Base-by-base conservation (phyloP, 2,888 invertebrate species). In the Trissolcus japonicus region DNA sequence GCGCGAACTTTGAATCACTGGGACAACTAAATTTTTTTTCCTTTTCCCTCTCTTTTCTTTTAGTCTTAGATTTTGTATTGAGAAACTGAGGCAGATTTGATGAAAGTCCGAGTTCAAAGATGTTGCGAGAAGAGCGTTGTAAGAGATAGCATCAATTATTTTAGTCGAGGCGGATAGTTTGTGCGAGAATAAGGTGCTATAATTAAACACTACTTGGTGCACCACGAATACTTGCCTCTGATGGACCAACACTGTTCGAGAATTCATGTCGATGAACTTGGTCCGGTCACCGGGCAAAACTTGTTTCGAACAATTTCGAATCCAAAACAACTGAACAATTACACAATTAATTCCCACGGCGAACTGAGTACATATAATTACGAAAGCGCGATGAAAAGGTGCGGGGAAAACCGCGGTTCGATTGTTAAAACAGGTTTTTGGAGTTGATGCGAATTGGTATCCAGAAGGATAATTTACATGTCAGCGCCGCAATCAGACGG, bases 81-180 rank as follows among this genome's bases (percentile, higher is more conserved):
- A 6, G 25, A 35, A 9, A 35, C 35, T 1, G 9, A 35, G 7
- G 35, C 9, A 9, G 35, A 35, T 35, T 35, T 35, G 35, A 35
- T 35, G 9, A 35, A 35, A 35, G 11, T 11, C 0, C 35, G 35
- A 35, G 35, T 35, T 35, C 35, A 35, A 35, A 35, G 35, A 11
- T 35, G 35, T 35, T 46, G 46, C 46, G 46, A 35, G 35, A 35
- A 6, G n/a, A 13, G 57, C 57, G 17, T n/a, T n/a, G 7, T 16
- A 35, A 14, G 53, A 86, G 86, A 87, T 86, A 85, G 83, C 86
- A 87, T 87, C 86, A 87, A 35, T 87, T 87, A 87, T 87, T 87
- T 87, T 86, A 80, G 86, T 86, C 84, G 80, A 84, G 84, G 53
- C 21, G 14, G 43, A 82, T 83, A 83, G 82, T 80, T 82, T 82